A percentile compares a stretch with the other conserved stretches of the same genome.
Conservation (phyloP, 2,797 vertebrate species). For the Vespertilio murinus region DNA sequence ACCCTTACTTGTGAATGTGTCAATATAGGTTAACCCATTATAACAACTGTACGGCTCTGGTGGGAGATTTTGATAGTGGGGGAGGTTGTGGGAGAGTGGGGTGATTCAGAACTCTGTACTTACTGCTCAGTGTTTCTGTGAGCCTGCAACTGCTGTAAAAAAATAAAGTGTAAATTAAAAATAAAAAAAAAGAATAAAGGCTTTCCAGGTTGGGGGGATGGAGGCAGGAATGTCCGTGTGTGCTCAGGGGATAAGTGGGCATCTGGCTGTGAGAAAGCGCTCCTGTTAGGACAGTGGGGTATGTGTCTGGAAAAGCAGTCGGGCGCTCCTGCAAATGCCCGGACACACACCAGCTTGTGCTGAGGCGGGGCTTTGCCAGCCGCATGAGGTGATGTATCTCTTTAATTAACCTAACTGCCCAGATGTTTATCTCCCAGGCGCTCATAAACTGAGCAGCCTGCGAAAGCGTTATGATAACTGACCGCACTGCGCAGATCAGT, state of each 20-base stretch:
- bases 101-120: too few relatives aligned
- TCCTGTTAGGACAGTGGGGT: not conserved
- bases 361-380: rapidly evolving
- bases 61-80: not conserved
- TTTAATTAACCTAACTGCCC: not conserved
- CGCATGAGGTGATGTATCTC: not conserved
- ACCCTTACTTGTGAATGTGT: not conserved
- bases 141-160: not conserved
- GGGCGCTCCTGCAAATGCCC: too few relatives aligned
- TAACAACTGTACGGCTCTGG: not conserved
- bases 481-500: not conserved
- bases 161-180: not conserved
- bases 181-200: not conserved
- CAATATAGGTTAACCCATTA: not conserved
- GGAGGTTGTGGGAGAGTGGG: not conserved
- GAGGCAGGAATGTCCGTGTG: not conserved
- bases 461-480: not conserved
- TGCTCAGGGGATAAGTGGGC: not conserved
- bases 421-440: not conserved
- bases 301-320: not conserved
- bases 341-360: not conserved
- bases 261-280: not conserved
- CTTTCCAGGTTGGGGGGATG: not conserved
- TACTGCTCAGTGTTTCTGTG: not conserved
- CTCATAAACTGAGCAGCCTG: not conserved